phyloP scores from a whole-genome alignment of 2,113 vertebrate genomes.

The Centrocercus urophasianus region DNA sequence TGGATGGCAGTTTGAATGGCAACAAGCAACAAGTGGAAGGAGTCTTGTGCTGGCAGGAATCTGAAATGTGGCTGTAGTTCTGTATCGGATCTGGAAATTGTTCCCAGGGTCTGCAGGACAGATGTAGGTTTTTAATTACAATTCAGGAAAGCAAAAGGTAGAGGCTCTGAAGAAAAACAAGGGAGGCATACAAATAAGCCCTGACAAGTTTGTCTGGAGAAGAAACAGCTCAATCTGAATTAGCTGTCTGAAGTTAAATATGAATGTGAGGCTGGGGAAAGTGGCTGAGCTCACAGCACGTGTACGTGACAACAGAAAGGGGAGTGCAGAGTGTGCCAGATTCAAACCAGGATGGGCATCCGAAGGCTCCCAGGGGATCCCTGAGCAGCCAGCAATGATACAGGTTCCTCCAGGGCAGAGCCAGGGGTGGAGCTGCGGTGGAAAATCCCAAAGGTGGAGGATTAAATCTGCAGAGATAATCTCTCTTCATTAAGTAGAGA shows the following conservation, averaged over 20 bases:
- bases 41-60: not conserved
- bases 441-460: not conserved
- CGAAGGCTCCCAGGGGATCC: not conserved
- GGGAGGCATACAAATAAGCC: not conserved
- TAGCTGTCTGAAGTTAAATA: slow-evolving; percentile 1
- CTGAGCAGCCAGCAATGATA: not conserved
- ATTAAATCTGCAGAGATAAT: not conserved
- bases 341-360: fast-evolving
- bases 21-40: fast-evolving
- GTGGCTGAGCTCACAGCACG: not conserved
- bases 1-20: not conserved
- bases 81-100: not conserved
- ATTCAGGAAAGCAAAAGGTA: slow-evolving; percentile 9
- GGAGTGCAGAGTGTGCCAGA: not conserved
- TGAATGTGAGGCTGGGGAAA: not conserved
- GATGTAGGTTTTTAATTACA: not conserved
- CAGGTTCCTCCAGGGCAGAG: not conserved
- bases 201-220: slow-evolving; percentile 27
- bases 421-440: not conserved
- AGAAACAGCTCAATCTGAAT: not conserved
- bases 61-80: not conserved
- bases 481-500: not conserved
- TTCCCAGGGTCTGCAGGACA: not conserved
- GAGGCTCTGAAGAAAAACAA: not conserved
- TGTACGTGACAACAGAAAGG: not conserved